Evolutionary conservation across 2,888 invertebrate genomes (phyloP).

Genomic region (Leucophenga maculata): DNA sequence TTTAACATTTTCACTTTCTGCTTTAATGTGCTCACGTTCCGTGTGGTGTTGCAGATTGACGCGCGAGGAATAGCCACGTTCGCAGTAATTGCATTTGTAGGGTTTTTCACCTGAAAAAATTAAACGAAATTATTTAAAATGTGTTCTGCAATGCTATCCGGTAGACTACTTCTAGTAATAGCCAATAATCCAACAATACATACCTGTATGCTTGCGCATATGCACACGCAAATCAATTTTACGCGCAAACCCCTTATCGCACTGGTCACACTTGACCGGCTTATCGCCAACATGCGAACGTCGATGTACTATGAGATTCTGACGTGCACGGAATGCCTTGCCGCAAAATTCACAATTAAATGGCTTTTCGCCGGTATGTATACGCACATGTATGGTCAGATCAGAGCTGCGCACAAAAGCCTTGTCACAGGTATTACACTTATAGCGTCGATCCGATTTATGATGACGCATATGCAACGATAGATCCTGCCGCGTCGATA

Average conservation of each 20-base stretch:
- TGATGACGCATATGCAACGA: slow-evolving; percentile 67
- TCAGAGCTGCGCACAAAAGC: slow-evolving; percentile 69
- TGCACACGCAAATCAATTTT: slow-evolving; percentile 69
- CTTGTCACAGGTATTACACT: slow-evolving; percentile 63
- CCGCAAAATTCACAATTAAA: slow-evolving; percentile 66
- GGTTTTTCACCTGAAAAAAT: slow-evolving; percentile 63
- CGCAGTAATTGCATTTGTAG: slow-evolving; percentile 61
- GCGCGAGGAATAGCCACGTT: slow-evolving; percentile 67
- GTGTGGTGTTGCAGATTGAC: slow-evolving; percentile 66
- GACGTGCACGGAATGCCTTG: slow-evolving; percentile 67
- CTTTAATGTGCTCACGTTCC: slow-evolving; percentile 59
- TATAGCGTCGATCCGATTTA: slow-evolving; percentile 66
- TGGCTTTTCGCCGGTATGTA: slow-evolving; percentile 69
- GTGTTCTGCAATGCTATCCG: too few species aligned
- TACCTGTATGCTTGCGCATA: slow-evolving; percentile 67
- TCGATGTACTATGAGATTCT: slow-evolving; percentile 68
- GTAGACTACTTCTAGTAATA: neutral
- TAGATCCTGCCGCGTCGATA: slow-evolving; percentile 67
- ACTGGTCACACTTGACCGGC: slow-evolving; percentile 66
- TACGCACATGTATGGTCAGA: slow-evolving; percentile 65
- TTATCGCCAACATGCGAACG: slow-evolving; percentile 66
- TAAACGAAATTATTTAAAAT: too few species aligned
- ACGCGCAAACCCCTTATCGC: slow-evolving; percentile 67
- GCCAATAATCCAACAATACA: slow-evolving; percentile 36
- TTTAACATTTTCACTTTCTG: slow-evolving; percentile 31